phyloP scores from a whole-genome alignment of 1,140 invertebrate genomes.

The Aphelinus certus region DNA sequence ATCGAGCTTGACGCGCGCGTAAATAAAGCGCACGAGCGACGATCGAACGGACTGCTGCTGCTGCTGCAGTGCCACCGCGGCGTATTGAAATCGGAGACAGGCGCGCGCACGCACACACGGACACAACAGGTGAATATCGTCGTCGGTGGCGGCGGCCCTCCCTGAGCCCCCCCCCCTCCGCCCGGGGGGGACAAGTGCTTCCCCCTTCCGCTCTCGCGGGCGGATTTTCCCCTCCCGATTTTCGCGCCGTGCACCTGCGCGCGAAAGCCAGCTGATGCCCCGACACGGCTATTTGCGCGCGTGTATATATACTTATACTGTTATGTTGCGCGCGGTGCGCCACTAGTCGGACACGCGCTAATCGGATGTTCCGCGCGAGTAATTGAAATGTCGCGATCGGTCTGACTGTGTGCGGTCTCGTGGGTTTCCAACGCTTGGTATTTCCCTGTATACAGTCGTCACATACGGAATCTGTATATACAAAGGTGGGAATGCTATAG shows the following conservation, averaged over 20 bases:
- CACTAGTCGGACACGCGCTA: no score
- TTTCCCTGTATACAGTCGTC: no score
- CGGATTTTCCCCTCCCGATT: background rate
- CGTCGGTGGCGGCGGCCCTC: conserved; percentile 1
- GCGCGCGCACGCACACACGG: background rate
- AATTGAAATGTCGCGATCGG: no score
- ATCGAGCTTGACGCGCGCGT: background rate
- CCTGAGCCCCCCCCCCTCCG: background rate
- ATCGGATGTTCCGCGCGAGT: no score
- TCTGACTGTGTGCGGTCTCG: no score
- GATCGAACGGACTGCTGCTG: background rate
- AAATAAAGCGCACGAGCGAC: background rate
- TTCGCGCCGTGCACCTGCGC: conserved; percentile 2
- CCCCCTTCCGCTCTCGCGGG: background rate
- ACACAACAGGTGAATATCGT: conserved; percentile 22
- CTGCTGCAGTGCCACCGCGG: background rate
- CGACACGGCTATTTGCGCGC: no score
- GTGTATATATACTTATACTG: no score
- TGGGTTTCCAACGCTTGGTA: no score
- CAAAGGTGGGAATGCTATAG: no score
- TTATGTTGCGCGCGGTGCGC: no score
- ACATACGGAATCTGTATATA: no score
- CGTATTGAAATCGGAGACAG: conserved; percentile 15
- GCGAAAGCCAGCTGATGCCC: no score
- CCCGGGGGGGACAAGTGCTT: background rate